Conservation (phyloP, 2,888 invertebrate genomes). For the Hecatera dysodea region DNA sequence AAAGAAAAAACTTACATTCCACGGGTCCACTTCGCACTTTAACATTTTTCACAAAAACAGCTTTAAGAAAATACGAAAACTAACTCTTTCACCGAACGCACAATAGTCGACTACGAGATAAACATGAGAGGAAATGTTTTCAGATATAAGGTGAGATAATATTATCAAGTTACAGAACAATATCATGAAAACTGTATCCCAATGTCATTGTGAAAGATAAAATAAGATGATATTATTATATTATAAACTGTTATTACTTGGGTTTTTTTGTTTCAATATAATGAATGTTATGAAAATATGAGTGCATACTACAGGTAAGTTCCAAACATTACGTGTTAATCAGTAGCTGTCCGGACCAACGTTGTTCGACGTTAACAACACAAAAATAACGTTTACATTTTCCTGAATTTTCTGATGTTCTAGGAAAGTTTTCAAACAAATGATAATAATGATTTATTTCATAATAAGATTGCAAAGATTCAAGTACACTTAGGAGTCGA, state of each 20-base stretch:
- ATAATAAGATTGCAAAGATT: no score
- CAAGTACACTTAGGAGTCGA: no score
- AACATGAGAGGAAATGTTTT: constrained; percentile 58
- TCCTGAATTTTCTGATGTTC: no score
- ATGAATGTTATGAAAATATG: neutral
- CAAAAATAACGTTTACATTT: no score
- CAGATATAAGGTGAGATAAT: constrained; percentile 66
- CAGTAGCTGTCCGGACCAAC: no score
- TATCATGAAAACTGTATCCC: constrained; percentile 36
- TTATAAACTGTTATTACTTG: constrained; percentile 13
- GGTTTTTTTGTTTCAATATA: constrained; percentile 24
- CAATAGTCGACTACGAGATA: constrained; percentile 57
- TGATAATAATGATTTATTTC: no score
- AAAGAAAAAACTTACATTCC: constrained; percentile 72
- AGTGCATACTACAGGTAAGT: neutral
- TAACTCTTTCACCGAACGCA: constrained; percentile 60
- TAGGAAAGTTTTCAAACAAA: no score
- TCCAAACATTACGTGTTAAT: no score
- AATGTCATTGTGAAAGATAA: constrained; percentile 54
- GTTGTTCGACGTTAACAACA: no score
- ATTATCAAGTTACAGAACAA: constrained; percentile 52
- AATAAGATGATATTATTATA: constrained; percentile 25
- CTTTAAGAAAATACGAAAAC: constrained; percentile 39
- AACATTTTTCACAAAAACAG: constrained; percentile 73
- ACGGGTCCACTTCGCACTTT: constrained; percentile 77